Percentiles rank a stretch among this genome's conserved stretches.
phyloP scores from a whole-genome alignment of 2,888 invertebrate species.

The Rosalia funebris region DNA sequence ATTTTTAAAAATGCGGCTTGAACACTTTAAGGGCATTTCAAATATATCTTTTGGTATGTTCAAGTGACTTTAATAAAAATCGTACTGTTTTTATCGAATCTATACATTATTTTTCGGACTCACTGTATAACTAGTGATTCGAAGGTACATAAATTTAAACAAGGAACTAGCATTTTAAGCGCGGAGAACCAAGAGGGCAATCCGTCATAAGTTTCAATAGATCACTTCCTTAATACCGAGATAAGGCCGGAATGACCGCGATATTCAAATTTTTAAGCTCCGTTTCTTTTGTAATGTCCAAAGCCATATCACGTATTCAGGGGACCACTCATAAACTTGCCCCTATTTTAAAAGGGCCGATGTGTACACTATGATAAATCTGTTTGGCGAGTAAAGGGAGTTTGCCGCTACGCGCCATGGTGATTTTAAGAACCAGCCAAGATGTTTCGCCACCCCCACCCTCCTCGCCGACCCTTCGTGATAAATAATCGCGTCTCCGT shows the following conservation, averaged over 20 bases:
- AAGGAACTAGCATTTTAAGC: background rate
- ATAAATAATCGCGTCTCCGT: constrained; percentile 64
- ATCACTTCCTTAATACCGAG: constrained; percentile 63
- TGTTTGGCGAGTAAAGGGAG: constrained; percentile 28
- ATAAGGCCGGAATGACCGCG: constrained; percentile 65
- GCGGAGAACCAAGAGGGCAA: constrained; percentile 42
- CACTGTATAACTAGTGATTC: too few species aligned
- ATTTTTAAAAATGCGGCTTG: too few species aligned
- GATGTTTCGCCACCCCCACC: constrained; percentile 56
- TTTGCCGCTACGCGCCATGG: constrained; percentile 41
- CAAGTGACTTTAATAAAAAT: too few species aligned
- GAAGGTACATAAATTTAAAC: background rate
- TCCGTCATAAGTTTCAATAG: constrained; percentile 61
- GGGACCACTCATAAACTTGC: constrained; percentile 54
- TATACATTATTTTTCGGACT: too few species aligned
- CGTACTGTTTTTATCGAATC: too few species aligned
- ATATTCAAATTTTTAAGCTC: constrained; percentile 67
- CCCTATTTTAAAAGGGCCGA: constrained; percentile 43
- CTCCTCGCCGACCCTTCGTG: constrained; percentile 49
- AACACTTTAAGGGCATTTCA: too few species aligned
- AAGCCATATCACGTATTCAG: constrained; percentile 61
- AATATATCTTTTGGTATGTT: too few species aligned
- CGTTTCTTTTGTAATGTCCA: constrained; percentile 61
- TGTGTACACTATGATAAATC: constrained; percentile 21
- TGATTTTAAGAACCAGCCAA: constrained; percentile 53